phyloP scores from a whole-genome alignment of 2,888 invertebrate genomes.

The Philereme vetulata region DNA sequence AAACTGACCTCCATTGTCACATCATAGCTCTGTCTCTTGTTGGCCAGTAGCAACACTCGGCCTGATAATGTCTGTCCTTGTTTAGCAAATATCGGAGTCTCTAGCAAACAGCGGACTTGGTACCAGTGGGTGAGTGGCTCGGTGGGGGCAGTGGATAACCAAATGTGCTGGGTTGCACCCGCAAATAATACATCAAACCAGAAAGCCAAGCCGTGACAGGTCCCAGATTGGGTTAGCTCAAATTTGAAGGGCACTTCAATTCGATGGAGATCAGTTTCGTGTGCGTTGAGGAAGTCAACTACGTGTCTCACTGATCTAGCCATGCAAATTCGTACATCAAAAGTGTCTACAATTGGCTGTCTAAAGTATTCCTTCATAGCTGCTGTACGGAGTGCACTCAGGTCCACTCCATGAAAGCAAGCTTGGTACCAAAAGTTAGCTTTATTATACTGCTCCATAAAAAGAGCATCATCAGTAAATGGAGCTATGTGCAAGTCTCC shows the following conservation, averaged over 20 bases:
- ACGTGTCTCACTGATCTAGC: constrained; percentile 96
- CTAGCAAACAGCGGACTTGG: constrained; percentile 97
- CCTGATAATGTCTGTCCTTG: constrained; percentile 96
- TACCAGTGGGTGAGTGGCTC: constrained; percentile 99
- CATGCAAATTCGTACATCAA: constrained; percentile 98
- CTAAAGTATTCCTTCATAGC: constrained; percentile 99
- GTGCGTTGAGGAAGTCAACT: constrained; percentile 96
- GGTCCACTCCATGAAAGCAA: constrained; percentile 98
- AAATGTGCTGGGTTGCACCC: constrained; percentile 94
- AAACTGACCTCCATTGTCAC: constrained; percentile 97
- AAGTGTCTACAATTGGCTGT: constrained; percentile 99
- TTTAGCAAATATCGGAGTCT: constrained; percentile 96
- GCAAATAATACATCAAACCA: constrained; percentile 99
- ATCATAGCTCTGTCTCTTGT: constrained; percentile 99
- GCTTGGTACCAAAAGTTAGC: constrained; percentile 99
- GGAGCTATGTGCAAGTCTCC: constrained; percentile 99
- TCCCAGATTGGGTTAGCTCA: constrained; percentile 95
- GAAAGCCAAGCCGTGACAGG: constrained; percentile 98
- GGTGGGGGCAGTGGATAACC: constrained; percentile 98
- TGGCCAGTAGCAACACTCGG: constrained; percentile 93
- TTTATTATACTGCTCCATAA: constrained; percentile 99
- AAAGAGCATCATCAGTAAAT: constrained; percentile 98
- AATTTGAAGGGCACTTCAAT: constrained; percentile 98
- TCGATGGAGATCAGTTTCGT: constrained; percentile 96
- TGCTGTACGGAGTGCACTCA: constrained; percentile 95